Evolutionary conservation across 2,888 invertebrate species (phyloP).

Genomic region (Volucella inflata): DNA sequence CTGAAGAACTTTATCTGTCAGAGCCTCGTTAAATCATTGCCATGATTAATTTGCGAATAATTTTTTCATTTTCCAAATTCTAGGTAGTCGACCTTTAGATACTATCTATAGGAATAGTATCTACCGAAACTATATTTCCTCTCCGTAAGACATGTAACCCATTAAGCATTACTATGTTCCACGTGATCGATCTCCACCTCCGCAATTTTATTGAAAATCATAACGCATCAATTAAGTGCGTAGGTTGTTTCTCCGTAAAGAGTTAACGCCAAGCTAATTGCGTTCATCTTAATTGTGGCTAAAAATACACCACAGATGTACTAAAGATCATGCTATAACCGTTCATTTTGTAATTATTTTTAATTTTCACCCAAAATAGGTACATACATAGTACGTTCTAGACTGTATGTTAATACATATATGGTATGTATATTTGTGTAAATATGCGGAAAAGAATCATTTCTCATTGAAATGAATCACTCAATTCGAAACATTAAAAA

Average conservation of each 20-base stretch:
- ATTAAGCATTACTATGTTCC: slow-evolving; percentile 4
- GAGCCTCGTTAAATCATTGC: too few relatives aligned
- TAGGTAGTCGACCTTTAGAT: too few relatives aligned
- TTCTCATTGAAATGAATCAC: too few relatives aligned
- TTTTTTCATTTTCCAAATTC: too few relatives aligned
- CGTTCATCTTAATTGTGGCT: not conserved
- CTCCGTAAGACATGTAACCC: not conserved
- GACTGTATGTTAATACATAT: not conserved
- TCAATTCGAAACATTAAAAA: too few relatives aligned
- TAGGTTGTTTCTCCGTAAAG: slow-evolving; percentile 38
- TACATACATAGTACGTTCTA: not conserved
- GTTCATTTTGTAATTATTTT: slow-evolving; percentile 30
- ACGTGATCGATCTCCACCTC: slow-evolving; percentile 26
- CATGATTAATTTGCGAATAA: too few relatives aligned
- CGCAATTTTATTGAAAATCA: slow-evolving; percentile 25
- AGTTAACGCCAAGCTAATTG: slow-evolving; percentile 12
- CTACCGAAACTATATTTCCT: too few relatives aligned
- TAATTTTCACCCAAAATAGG: slow-evolving; percentile 1
- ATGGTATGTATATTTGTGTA: too few relatives aligned
- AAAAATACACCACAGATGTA: slow-evolving; percentile 5
- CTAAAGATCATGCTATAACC: not conserved
- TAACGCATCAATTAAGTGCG: slow-evolving; percentile 30
- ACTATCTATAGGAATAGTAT: too few relatives aligned
- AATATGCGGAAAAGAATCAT: too few relatives aligned
- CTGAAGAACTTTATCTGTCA: too few relatives aligned